Percentiles rank a stretch among this genome's conserved stretches.
phyloP scores from a whole-genome alignment of 2,888 invertebrate genomes.

The Hypena proboscidalis region DNA sequence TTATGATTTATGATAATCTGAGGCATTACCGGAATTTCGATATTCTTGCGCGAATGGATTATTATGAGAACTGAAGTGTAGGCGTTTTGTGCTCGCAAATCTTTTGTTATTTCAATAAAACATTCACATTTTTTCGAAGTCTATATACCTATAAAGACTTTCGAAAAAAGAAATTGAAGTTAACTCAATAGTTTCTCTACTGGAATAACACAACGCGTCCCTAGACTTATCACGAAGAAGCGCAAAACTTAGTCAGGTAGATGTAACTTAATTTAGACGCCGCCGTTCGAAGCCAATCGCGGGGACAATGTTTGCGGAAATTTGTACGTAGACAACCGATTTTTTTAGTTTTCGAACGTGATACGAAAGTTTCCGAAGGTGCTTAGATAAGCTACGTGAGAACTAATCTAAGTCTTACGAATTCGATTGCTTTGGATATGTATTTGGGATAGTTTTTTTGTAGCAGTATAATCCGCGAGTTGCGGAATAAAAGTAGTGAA shows the following conservation, averaged over 20 bases:
- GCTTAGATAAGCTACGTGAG: conserved; percentile 36
- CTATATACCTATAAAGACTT: too few relatives aligned
- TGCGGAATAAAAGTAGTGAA: neutral
- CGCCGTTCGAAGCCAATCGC: conserved; percentile 61
- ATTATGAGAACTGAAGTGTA: neutral
- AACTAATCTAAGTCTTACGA: conserved; percentile 42
- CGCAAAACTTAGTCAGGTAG: conserved; percentile 58
- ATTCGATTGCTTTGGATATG: conserved; percentile 7
- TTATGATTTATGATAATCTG: conserved; percentile 33
- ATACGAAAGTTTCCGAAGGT: conserved; percentile 57
- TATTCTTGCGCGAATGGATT: neutral
- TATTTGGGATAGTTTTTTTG: neutral
- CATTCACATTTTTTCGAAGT: too few relatives aligned
- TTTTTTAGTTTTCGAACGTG: conserved; percentile 65
- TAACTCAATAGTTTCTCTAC: conserved; percentile 21
- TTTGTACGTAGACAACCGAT: conserved; percentile 64
- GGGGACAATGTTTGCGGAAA: conserved; percentile 62
- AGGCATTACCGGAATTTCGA: conserved; percentile 14
- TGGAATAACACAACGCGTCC: conserved; percentile 34
- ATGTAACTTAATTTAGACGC: conserved; percentile 71
- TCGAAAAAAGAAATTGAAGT: neutral
- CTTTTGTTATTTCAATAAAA: neutral
- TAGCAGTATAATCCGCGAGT: neutral
- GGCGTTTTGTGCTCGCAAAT: too few relatives aligned
- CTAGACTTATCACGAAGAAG: conserved; percentile 42